phyloP scores from a whole-genome alignment of 1,140 invertebrate genomes.

The Cyrtorhinus lividipennis region DNA sequence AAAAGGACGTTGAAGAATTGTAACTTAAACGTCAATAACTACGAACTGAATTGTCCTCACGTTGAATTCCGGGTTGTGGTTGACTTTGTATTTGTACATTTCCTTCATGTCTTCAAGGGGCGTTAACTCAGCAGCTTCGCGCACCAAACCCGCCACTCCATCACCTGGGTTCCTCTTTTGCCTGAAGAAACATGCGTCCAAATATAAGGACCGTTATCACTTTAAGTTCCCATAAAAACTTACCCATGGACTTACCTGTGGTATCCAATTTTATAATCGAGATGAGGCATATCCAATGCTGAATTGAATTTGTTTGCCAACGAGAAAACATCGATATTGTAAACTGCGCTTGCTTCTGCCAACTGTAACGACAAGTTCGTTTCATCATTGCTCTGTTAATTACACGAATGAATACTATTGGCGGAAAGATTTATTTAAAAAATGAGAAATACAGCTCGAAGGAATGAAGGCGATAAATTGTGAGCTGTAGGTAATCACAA shows the following conservation, averaged over 20 bases:
- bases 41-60: conserved; percentile 7
- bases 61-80: conserved; percentile 19
- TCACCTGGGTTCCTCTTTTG: conserved; percentile 17
- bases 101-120: conserved; percentile 22
- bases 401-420: no score
- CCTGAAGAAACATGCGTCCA: no score
- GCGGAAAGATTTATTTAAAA: no score
- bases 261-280: neutral
- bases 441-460: no score
- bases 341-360: neutral
- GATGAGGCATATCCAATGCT: conserved; percentile 3
- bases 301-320: conserved; percentile 13
- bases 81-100: conserved; percentile 18
- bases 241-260: neutral
- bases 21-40: neutral
- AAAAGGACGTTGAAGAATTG: neutral
- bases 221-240: no score
- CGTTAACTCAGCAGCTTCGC: conserved; percentile 14
- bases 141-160: conserved; percentile 16
- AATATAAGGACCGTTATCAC: no score
- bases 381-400: no score
- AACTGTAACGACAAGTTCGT: neutral
- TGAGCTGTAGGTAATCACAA: no score
- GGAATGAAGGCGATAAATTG: no score
- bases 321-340: conserved; percentile 9